Base-by-base conservation (phyloP, 2,797 vertebrate species). In the Hydrocynus forskahlii region DNA sequence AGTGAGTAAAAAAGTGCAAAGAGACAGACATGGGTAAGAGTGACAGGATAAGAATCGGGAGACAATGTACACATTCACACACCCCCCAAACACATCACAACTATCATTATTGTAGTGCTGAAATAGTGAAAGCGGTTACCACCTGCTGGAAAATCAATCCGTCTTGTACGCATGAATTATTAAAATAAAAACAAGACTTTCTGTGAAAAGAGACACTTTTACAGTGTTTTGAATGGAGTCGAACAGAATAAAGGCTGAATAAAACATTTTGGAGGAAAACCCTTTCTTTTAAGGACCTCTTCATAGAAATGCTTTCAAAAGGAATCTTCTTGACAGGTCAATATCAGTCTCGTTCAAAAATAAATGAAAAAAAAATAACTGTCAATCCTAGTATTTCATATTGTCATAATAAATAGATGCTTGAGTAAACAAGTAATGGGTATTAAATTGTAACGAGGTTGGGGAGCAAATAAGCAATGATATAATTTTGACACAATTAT, bases 351-450 rank as follows among this genome's bases (percentile, higher is more conserved):
- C n/a, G 17, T 7, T 64, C 16, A 70, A 14, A 66, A 59, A 67
- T 45, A 29, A 68, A 74, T 50, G 25, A 67, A 23, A 35, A 35
- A 19, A 19, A 52, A 52, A 45, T n/a, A n/a, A n/a, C n/a, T 75
- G 43, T 70, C 7, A 50, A 74, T 57, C 50, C 5, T 76, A 76
- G 54, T 48, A 74, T 77, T 78, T 66, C 45, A 23, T 63, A 29
- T 35, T 73, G n/a, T 59, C 1, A 68, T 29, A 69, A n/a, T 57
- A 35, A 29, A 54, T 54, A 21, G 48, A 70, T 52, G 40, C 35
- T 12, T 12, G 10, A 5, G 23, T 38, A 43, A 72, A 54, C 21
- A 43, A 57, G 17, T 52, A 71, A 79, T 35, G 38, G 43, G 43
- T 57, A 25, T 69, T 66, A 54, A 23, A 71, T 67, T 29, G 71